Evolutionary conservation across 2,797 vertebrate genomes (phyloP).

Genomic region (Ctenopoma multispine): DNA sequence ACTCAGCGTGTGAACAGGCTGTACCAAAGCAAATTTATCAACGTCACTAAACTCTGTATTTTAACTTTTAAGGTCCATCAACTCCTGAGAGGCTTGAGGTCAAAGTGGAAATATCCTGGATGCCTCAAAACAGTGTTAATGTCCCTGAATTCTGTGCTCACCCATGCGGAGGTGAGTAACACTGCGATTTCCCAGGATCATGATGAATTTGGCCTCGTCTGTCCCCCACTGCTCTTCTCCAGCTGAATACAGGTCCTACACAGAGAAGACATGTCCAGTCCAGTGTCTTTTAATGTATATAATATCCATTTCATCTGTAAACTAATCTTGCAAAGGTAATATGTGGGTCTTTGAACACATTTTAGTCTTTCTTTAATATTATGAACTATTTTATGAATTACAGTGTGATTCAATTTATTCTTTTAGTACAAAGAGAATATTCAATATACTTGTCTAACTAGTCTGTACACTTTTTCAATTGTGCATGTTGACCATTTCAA

Average conservation of each 20-base stretch:
- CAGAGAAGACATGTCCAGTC: background rate
- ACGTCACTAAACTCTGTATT: background rate
- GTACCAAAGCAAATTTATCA: background rate
- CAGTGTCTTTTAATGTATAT: background rate
- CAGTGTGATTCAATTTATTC: too few relatives aligned
- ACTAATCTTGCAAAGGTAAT: background rate
- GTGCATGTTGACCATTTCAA: background rate
- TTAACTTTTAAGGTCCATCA: background rate
- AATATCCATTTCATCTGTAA: background rate
- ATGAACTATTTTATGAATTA: too few relatives aligned
- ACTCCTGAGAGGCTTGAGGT: constrained; percentile 8
- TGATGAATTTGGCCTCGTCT: constrained; percentile 96
- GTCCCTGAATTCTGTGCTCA: constrained; percentile 71
- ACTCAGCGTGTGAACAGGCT: background rate
- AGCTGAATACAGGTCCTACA: constrained; percentile 91
- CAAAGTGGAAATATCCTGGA: constrained; percentile 16
- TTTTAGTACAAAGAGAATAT: too few relatives aligned
- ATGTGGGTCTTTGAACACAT: background rate
- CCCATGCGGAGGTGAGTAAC: constrained; percentile 92
- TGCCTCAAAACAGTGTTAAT: constrained; percentile 43
- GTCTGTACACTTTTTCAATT: too few relatives aligned
- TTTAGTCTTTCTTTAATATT: too few relatives aligned
- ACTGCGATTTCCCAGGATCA: constrained; percentile 94
- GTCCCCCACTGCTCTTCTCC: constrained; percentile 97
- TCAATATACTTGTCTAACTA: too few relatives aligned